Percentiles rank a stretch among this genome's conserved stretches.
phyloP scores from a whole-genome alignment of 2,797 vertebrate genomes.

The Hippopotamyrus pictus region DNA sequence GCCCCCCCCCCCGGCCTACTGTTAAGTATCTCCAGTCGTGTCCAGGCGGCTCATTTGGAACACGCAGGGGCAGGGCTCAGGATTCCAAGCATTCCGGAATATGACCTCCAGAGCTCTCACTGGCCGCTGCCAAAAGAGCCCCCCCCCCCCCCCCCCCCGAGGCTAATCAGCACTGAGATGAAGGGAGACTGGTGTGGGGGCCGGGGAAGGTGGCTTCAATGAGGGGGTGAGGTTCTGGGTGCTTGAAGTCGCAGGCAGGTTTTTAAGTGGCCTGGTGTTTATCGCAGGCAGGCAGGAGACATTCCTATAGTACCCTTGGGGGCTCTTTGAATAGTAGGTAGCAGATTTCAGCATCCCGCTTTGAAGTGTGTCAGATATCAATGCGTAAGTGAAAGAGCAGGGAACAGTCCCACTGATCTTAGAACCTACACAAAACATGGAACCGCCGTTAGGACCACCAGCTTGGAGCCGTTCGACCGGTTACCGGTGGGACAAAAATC shows the following conservation, averaged over 20 bases:
- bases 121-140: background rate
- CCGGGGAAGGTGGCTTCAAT: background rate
- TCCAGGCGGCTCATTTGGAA: background rate
- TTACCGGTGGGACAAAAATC: constrained; percentile 12
- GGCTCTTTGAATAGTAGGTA: background rate
- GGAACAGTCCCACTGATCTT: background rate
- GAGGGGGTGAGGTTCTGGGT: background rate
- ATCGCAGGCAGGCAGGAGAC: background rate
- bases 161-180: background rate
- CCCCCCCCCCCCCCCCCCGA: background rate
- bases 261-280: constrained; percentile 6
- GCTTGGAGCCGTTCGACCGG: background rate
- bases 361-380: background rate
- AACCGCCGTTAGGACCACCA: background rate
- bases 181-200: background rate
- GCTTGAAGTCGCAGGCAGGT: background rate
- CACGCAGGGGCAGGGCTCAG: background rate
- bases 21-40: background rate
- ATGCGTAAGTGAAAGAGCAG: background rate
- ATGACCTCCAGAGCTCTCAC: background rate
- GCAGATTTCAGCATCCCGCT: background rate
- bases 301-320: background rate
- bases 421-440: background rate
- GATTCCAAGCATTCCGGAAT: background rate
- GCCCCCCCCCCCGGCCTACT: background rate